phyloP scores from a whole-genome alignment of 2,113 vertebrate species.

The Pseudorasbora parva region DNA sequence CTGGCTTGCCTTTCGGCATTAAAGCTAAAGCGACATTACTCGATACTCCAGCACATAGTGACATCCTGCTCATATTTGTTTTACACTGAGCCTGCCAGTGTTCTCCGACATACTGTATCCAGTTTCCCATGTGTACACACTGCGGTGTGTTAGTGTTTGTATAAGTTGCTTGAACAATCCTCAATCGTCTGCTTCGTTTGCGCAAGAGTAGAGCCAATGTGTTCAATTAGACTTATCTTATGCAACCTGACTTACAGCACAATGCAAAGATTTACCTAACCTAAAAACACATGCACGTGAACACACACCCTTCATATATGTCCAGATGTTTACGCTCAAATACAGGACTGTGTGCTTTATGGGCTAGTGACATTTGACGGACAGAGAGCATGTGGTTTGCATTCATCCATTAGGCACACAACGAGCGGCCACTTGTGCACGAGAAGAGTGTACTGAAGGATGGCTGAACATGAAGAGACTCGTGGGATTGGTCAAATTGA shows the following conservation, averaged over 20 bases:
- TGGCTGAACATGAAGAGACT: slow-evolving; percentile 24
- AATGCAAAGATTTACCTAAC: slow-evolving; percentile 23
- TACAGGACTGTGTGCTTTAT: not conserved
- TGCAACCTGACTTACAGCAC: not conserved
- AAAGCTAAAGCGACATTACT: slow-evolving; percentile 20
- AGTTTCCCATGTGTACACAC: not conserved
- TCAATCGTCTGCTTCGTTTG: slow-evolving; percentile 13
- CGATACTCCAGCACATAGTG: slow-evolving; percentile 42
- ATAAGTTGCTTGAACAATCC: not conserved
- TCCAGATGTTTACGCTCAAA: not conserved
- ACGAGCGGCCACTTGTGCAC: not conserved
- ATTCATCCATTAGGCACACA: not conserved
- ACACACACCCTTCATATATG: slow-evolving; percentile 29
- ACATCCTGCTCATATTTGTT: slow-evolving; percentile 47
- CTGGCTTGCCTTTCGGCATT: slow-evolving; percentile 48
- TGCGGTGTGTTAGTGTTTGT: not conserved
- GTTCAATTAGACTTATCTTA: not conserved
- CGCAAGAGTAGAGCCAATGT: not conserved
- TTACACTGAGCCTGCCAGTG: slow-evolving; percentile 31
- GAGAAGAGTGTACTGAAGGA: slow-evolving; percentile 31
- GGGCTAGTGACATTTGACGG: not conserved
- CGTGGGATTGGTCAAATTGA: slow-evolving; percentile 37
- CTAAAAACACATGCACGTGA: slow-evolving; percentile 18
- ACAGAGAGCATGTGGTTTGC: slow-evolving; percentile 38
- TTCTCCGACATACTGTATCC: not conserved